phyloP scores from a whole-genome alignment of 2,888 invertebrate species.

The Gastracanthus pulcherrimus region DNA sequence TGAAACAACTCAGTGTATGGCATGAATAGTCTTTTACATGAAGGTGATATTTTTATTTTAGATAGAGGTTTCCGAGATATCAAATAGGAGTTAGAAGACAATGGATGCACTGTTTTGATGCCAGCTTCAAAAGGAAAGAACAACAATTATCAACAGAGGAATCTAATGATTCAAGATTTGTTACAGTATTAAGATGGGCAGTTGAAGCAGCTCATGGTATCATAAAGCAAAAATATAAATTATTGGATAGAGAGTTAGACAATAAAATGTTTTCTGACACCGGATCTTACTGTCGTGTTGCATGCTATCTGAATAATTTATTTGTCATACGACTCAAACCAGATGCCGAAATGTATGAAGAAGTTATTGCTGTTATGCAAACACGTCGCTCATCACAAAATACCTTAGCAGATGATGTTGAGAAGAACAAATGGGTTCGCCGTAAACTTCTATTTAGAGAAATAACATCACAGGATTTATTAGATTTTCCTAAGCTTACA shows the following conservation, averaged over 20 bases:
- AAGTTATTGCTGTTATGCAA: too few relatives aligned
- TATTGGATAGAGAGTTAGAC: constrained; percentile 58
- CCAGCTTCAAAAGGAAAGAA: constrained; percentile 62
- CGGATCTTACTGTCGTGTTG: constrained; percentile 46
- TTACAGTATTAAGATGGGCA: constrained; percentile 60
- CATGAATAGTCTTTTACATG: constrained; percentile 50
- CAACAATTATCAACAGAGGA: constrained; percentile 60
- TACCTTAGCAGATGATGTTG: constrained; percentile 40
- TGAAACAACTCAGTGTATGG: constrained; percentile 12
- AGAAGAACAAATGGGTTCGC: constrained; percentile 16
- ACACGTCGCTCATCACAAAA: neutral
- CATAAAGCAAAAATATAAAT: neutral
- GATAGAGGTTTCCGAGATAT: constrained; percentile 59
- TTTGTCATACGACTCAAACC: neutral
- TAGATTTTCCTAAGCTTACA: constrained; percentile 12
- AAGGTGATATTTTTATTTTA: constrained; percentile 60
- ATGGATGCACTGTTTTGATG: constrained; percentile 60
- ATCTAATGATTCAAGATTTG: constrained; percentile 60
- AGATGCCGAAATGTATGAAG: too few relatives aligned
- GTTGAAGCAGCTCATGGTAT: constrained; percentile 62
- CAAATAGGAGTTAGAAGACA: constrained; percentile 25
- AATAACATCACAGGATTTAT: constrained; percentile 11
- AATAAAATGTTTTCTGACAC: constrained; percentile 58
- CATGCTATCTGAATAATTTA: neutral
- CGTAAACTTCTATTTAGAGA: neutral